Evolutionary conservation across 2,888 invertebrate species (phyloP).

Genomic region (Frankliniella intonsa): DNA sequence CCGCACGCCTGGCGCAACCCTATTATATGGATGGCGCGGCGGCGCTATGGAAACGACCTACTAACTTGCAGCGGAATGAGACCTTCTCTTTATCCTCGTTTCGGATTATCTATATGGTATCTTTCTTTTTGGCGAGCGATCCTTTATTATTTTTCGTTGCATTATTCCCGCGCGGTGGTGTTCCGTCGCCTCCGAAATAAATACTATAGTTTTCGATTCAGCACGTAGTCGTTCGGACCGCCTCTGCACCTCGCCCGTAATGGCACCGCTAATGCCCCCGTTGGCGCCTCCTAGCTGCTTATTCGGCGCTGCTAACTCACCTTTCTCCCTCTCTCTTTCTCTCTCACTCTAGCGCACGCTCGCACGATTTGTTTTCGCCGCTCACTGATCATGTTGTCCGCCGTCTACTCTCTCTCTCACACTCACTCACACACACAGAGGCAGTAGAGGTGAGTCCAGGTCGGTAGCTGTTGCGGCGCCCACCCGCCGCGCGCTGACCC

Average conservation of each 20-base stretch:
- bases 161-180: no score
- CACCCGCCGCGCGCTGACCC: not conserved
- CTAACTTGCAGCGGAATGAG: not conserved
- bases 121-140: not conserved
- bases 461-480: not conserved
- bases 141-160: no score
- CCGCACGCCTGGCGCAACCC: not conserved
- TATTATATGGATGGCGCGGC: not conserved
- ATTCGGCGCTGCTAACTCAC: no score
- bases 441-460: not conserved
- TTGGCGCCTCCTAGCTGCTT: no score
- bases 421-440: not conserved
- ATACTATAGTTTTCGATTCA: no score
- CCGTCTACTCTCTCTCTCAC: not conserved
- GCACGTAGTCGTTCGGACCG: no score
- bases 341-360: not conserved
- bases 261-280: no score
- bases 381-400: not conserved
- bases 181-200: no score
- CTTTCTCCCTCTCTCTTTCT: not conserved
- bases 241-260: no score
- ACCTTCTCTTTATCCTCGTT: not conserved
- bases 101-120: no score
- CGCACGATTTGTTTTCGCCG: not conserved
- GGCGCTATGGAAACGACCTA: not conserved